phyloP scores from a whole-genome alignment of 1,140 invertebrate genomes.

The Brachionus rotundiformis region DNA sequence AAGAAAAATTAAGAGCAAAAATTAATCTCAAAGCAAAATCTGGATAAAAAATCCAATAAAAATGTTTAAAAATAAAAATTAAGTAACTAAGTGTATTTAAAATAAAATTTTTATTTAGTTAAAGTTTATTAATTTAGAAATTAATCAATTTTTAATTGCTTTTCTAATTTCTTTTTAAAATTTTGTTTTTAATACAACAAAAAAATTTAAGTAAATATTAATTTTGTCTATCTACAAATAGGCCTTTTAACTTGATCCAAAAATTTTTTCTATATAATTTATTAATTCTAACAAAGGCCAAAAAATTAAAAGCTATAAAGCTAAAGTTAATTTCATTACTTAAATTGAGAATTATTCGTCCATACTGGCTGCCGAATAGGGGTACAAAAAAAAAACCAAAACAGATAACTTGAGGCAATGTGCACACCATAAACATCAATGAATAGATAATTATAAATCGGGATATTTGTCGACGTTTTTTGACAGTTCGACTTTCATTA shows the following conservation, averaged over 20 bases:
- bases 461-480: conserved; percentile 19
- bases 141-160: too few relatives aligned
- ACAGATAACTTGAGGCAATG: neutral
- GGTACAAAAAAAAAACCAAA: conserved; percentile 36
- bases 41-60: too few relatives aligned
- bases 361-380: neutral
- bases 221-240: too few relatives aligned
- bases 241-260: neutral
- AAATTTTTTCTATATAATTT: conserved; percentile 20
- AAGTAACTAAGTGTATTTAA: too few relatives aligned
- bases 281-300: conserved; percentile 22
- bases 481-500: neutral
- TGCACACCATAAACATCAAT: neutral
- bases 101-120: too few relatives aligned
- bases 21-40: too few relatives aligned
- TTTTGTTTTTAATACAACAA: too few relatives aligned
- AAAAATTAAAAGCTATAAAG: conserved; percentile 44
- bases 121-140: too few relatives aligned
- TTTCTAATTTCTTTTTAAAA: too few relatives aligned
- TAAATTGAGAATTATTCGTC: conserved; percentile 5
- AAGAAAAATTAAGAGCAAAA: too few relatives aligned
- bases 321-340: conserved; percentile 18
- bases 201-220: too few relatives aligned
- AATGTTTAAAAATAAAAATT: too few relatives aligned
- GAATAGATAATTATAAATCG: conserved; percentile 19